These are phyloP conservation scores for Caenorhabditis sulstoni DNA, from an alignment of 2,888 invertebrate species.

Conservation along the genomic window DNA sequence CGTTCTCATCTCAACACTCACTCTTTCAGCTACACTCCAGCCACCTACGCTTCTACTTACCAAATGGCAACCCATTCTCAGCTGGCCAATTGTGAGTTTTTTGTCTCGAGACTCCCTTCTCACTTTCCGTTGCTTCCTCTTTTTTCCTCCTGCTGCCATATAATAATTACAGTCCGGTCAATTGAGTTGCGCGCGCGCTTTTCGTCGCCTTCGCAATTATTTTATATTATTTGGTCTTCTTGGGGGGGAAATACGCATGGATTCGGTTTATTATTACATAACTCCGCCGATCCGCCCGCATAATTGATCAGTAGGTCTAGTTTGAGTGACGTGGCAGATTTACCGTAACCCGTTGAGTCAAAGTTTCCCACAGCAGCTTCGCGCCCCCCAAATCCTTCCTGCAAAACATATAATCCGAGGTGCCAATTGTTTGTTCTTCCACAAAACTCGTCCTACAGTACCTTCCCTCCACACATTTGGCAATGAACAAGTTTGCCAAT, in stretches of 20 bases:
- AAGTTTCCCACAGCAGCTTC: constrained; percentile 42
- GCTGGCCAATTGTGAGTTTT: constrained; percentile 49
- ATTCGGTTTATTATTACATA: constrained; percentile 27
- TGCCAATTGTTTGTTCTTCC: constrained; percentile 46
- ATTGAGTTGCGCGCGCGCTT: constrained; percentile 37
- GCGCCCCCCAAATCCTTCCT: constrained; percentile 11
- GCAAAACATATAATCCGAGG: constrained; percentile 46
- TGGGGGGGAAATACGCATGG: background rate
- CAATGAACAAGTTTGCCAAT: constrained; percentile 52
- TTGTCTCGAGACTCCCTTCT: constrained; percentile 14
- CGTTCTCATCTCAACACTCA: background rate
- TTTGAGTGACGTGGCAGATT: constrained; percentile 1
- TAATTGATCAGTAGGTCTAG: constrained; percentile 14
- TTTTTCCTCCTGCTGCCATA: constrained; percentile 4
- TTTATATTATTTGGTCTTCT: constrained; percentile 6
- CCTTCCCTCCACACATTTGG: constrained; percentile 25
- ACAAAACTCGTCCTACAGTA: constrained; percentile 55
- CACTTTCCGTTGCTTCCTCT: constrained; percentile 25
- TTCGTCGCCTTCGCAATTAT: constrained; percentile 45
- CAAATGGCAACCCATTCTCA: constrained; percentile 34
- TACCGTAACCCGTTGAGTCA: constrained; percentile 29
- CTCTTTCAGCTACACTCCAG: constrained; percentile 40
- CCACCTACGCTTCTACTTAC: constrained; percentile 32
- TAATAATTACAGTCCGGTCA: constrained; percentile 38
- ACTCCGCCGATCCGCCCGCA: constrained; percentile 17